Evolutionary conservation across 2,888 invertebrate species (phyloP).

Genomic region (Polietes domitor): DNA sequence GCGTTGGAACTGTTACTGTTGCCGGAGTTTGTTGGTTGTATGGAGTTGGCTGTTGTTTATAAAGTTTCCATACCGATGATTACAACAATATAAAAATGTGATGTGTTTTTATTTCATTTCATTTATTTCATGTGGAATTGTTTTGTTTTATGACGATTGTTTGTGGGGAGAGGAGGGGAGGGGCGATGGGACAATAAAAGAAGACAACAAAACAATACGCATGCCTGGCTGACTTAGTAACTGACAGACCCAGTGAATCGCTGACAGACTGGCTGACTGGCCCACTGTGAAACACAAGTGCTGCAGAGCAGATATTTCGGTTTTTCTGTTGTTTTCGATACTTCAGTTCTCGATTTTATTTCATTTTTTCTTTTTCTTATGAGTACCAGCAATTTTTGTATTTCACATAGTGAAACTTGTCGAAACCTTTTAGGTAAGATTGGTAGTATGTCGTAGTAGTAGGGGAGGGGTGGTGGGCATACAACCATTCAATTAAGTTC

Average conservation of each 20-base stretch:
- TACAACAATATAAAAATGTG: slow-evolving; percentile 48
- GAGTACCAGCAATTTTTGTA: slow-evolving; percentile 56
- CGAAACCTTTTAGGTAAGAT: slow-evolving; percentile 21
- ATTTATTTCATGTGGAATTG: slow-evolving; percentile 11
- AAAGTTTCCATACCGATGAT: slow-evolving; percentile 39
- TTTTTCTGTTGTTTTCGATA: not conserved
- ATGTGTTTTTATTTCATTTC: slow-evolving; percentile 18
- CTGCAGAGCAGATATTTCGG: slow-evolving; percentile 8
- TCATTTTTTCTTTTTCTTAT: slow-evolving; percentile 43
- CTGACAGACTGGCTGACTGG: slow-evolving; percentile 30
- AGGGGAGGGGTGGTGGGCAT: too few relatives aligned
- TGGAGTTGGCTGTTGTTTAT: slow-evolving; percentile 13
- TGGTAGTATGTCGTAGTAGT: not conserved
- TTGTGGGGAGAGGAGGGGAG: slow-evolving; percentile 8
- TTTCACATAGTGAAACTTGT: slow-evolving; percentile 61
- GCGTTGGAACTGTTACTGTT: not conserved
- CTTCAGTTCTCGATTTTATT: not conserved
- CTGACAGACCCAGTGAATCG: not conserved
- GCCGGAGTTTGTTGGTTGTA: not conserved
- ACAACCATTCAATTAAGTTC: slow-evolving; percentile 54
- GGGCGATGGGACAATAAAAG: slow-evolving; percentile 38
- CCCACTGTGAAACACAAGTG: slow-evolving; percentile 13
- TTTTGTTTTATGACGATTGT: slow-evolving; percentile 25
- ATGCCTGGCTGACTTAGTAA: slow-evolving; percentile 37
- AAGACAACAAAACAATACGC: slow-evolving; percentile 53